Base-by-base conservation (phyloP, 2,113 vertebrate genomes). In the Myxocyprinus asiaticus region DNA sequence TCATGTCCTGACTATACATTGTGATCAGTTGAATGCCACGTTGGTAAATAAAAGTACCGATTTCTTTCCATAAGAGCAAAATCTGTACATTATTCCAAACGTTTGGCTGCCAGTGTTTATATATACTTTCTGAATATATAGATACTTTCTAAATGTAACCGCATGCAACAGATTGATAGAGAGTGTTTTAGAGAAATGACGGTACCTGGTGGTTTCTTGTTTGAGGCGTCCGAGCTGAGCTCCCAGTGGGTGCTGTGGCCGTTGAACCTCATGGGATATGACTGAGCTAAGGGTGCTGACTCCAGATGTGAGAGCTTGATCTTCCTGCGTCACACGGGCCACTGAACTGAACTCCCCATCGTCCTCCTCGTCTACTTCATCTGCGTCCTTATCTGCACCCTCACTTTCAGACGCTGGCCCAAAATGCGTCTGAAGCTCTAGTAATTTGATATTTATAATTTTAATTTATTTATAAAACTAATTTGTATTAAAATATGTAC, bases 391-490 rank as follows among this genome's bases (percentile, higher is more conserved):
- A 59, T 96, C 94, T 0, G 90, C 92, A 4, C 92, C 94, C 84
- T 98, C 95, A 0, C 88, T 91, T 88, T 96, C 96, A 0, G 93
- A 95, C 0, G 91, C 87, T 4, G 95, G 94, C 61, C 96, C 96
- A 48, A 95, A 95, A 88, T 96, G 95, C 76, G 93, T 90, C 83
- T 73, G 94, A 79, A 97, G 93, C 89, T 98, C 97, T 99, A 85
- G 4, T 17, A 44, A 33, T 44, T 4, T 42, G 17, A 73, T 43
- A 51, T 17, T n/a, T 6, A 14, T 9, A 51, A 9, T 51, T 9
- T 9, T 2, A 3, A 11, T 53, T 53, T 12, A 10, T 33, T 33
- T 33, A 33, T 33, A 33, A 33, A 33, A 33, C 3, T 33, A 33
- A 33, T 33, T 33, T 33, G 22, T 33, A 33, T 33, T 33, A 33